Conservation (phyloP, 1,140 invertebrate species). For the Drosophila subpulchrella region DNA sequence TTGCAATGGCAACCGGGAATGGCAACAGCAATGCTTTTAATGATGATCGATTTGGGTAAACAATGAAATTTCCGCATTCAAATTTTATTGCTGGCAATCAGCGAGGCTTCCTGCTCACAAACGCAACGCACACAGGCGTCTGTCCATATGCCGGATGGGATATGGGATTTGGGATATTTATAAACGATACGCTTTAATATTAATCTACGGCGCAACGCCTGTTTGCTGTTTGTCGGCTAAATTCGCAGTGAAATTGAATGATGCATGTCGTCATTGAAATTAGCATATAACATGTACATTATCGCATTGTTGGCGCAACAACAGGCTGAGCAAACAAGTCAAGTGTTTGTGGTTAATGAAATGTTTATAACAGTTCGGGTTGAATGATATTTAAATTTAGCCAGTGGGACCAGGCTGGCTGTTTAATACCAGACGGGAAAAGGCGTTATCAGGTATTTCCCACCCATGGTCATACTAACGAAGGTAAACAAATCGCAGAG, state of each 20-base stretch:
- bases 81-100: slow-evolving; percentile 80
- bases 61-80: slow-evolving; percentile 80
- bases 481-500: slow-evolving; percentile 43
- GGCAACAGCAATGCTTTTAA: slow-evolving; percentile 71
- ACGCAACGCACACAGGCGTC: slow-evolving; percentile 5
- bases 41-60: slow-evolving; percentile 82
- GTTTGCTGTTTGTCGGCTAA: slow-evolving; percentile 63
- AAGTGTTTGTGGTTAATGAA: not conserved
- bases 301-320: slow-evolving; percentile 9
- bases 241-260: slow-evolving; percentile 57
- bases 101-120: slow-evolving; percentile 49
- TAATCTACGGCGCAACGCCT: slow-evolving; percentile 63
- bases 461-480: slow-evolving; percentile 12
- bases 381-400: slow-evolving; percentile 3
- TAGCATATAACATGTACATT: slow-evolving; percentile 33
- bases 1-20: slow-evolving; percentile 45
- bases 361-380: not conserved
- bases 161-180: slow-evolving; percentile 7
- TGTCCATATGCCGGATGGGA: slow-evolving; percentile 32
- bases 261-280: slow-evolving; percentile 42
- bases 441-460: slow-evolving; percentile 12
- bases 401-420: slow-evolving; percentile 7
- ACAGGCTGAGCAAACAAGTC: slow-evolving; percentile 11
- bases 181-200: slow-evolving; percentile 30
- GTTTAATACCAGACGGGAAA: slow-evolving; percentile 17